Percentiles rank a stretch among this genome's conserved stretches.
Evolutionary conservation across 2,888 invertebrate genomes (phyloP).

Genomic region (Arctia plantaginis): DNA sequence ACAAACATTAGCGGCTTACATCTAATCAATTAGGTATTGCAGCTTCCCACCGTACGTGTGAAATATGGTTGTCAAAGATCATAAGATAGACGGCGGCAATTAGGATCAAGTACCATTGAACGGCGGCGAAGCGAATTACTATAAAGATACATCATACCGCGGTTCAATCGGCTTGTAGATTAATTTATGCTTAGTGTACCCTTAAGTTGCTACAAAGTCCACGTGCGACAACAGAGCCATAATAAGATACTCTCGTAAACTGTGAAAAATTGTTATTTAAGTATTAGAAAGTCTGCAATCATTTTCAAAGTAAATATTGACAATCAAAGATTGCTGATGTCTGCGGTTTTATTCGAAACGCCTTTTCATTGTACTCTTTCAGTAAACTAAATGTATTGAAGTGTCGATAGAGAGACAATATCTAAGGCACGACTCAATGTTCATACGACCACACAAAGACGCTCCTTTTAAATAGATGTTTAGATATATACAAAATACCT

Average conservation of each 20-base stretch:
- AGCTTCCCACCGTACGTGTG: conserved; percentile 36
- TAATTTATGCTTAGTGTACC: conserved; percentile 40
- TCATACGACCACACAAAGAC: conserved; percentile 10
- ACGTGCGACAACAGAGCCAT: neutral
- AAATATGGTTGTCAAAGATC: conserved; percentile 38
- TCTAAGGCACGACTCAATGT: conserved; percentile 7
- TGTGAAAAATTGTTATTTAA: neutral
- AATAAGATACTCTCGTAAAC: neutral
- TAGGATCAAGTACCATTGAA: conserved; percentile 30
- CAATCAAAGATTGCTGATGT: conserved; percentile 26
- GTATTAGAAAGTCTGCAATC: neutral
- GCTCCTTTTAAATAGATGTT: conserved; percentile 6
- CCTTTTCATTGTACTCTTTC: conserved; percentile 35
- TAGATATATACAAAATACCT: neutral
- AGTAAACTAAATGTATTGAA: conserved; percentile 22
- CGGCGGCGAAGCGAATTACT: conserved; percentile 31
- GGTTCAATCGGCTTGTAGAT: conserved; percentile 33
- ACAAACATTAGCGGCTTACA: conserved; percentile 45
- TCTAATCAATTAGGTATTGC: conserved; percentile 44
- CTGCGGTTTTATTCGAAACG: conserved; percentile 24
- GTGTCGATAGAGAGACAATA: conserved; percentile 7
- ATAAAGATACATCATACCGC: conserved; percentile 30
- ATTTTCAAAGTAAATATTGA: conserved; percentile 17
- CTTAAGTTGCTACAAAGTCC: neutral
- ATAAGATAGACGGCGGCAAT: conserved; percentile 41